Evolutionary conservation across 2,888 invertebrate genomes (phyloP), one percentile per base, ranked within the genome.

Genomic region (Cecidostiba fungosa): DNA sequence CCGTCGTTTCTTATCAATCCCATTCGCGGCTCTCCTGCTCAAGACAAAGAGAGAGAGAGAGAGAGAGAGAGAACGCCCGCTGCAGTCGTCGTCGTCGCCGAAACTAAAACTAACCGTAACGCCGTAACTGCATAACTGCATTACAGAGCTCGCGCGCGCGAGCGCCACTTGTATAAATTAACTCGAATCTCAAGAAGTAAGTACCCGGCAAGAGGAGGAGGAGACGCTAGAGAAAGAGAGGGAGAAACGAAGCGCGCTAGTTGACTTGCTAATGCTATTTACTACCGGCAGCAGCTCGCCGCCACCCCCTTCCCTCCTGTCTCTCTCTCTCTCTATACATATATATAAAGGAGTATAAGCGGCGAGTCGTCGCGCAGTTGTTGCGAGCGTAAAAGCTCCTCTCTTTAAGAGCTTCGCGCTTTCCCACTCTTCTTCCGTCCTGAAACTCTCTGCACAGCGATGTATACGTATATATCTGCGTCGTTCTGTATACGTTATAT

Each of bases 201-300:
- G 91, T 91, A 91, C 77, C 54, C 54, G 79, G 39, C 66, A 66
- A 66, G 66, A 66, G 84, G 32, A 69, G 43, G 47, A 66, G 66
- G 23, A 84, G 29, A 77, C 43, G 47, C 3, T 32, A 54, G 23
- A 59, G 59, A 59, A 59, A 23, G 23, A 23, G n/a, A 23, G 29
- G 29, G 36, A 77, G 82, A 89, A 90, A 90, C 91, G 88, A 90
- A 91, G 90, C 72, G 90, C 90, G 90, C 91, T 91, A 91, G 92
- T 92, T 92, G 92, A 92, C 92, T 92, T 92, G 92, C 92, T 92
- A 92, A 92, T 92, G 90, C 90, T 92, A 91, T 92, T 92, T 92
- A 91, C 91, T 90, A 89, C 89, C 89, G 82, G 76, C 89, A 81
- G 76, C 62, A 76, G 77, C 32, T 73, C 54, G 62, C 54, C 39